Evolutionary conservation across 2,888 invertebrate species (phyloP).

Genomic region (Anorthoa munda): DNA sequence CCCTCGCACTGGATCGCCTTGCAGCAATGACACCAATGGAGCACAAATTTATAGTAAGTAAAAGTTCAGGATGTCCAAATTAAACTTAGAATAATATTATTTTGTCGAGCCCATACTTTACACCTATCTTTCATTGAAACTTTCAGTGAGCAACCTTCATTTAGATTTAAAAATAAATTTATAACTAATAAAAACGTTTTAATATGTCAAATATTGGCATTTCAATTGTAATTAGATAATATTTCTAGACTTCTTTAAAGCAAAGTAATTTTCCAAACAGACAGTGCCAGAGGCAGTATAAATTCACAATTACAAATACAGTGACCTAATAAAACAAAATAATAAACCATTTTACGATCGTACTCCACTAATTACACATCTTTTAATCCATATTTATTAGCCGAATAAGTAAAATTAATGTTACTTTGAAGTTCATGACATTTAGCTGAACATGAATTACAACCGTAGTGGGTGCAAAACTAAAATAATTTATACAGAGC

Average conservation of each 20-base stretch:
- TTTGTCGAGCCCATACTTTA: too few species aligned
- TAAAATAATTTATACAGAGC: constrained; percentile 31
- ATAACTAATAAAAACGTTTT: too few species aligned
- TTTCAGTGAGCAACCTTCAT: too few species aligned
- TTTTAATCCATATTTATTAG: constrained; percentile 30
- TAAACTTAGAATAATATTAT: too few species aligned
- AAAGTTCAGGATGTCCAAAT: too few species aligned
- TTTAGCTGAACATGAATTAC: constrained; percentile 37
- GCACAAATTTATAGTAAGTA: too few species aligned
- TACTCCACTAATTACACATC: constrained; percentile 28
- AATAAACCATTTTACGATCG: constrained; percentile 20
- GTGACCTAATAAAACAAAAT: constrained; percentile 27
- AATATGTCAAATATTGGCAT: too few species aligned
- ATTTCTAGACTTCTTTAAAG: background rate
- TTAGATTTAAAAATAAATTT: too few species aligned
- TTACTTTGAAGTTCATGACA: constrained; percentile 39
- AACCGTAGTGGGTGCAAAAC: constrained; percentile 29
- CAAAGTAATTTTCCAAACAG: background rate
- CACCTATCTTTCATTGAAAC: too few species aligned
- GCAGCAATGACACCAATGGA: too few species aligned
- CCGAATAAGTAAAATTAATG: constrained; percentile 33
- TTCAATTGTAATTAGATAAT: background rate
- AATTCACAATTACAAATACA: background rate
- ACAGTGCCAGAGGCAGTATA: background rate
- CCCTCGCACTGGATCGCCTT: too few species aligned